Evolutionary conservation across 2,888 invertebrate species (phyloP).

Genomic region (Cephus sareptanus): DNA sequence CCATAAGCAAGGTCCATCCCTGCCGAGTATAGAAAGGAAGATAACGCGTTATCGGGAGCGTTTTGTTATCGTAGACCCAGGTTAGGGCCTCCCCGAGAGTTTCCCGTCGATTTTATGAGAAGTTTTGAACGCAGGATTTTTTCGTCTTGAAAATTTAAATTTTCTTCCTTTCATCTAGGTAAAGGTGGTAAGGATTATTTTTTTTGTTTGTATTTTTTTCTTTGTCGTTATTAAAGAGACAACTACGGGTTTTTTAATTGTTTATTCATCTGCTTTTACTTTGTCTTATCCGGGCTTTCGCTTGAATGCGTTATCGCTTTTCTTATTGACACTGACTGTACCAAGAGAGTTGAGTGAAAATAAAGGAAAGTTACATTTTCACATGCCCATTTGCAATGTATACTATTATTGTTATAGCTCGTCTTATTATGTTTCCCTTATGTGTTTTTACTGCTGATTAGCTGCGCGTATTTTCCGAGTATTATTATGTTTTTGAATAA

Average conservation of each 20-base stretch:
- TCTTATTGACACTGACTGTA: neutral
- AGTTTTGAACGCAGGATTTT: neutral
- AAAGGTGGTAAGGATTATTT: neutral
- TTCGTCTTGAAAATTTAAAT: neutral
- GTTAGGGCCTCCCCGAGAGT: neutral
- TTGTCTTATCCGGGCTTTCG: neutral
- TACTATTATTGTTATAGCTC: neutral
- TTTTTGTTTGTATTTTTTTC: neutral
- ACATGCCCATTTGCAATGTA: neutral
- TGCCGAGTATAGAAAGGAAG: neutral
- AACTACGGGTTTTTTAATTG: neutral
- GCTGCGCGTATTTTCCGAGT: neutral
- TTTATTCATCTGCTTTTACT: neutral
- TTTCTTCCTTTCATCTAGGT: neutral
- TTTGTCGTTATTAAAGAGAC: neutral
- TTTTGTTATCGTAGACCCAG: neutral
- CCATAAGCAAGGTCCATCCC: slow-evolving; percentile 12
- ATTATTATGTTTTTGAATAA: too few species aligned
- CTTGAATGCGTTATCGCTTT: neutral
- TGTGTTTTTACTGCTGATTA: neutral
- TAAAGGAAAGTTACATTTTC: neutral
- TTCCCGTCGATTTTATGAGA: neutral
- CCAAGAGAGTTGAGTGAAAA: neutral
- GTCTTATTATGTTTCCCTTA: neutral
- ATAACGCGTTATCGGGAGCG: neutral